Evolutionary conservation across 2,797 vertebrate species (phyloP).

Genomic region (Sylvilagus floridanus): DNA sequence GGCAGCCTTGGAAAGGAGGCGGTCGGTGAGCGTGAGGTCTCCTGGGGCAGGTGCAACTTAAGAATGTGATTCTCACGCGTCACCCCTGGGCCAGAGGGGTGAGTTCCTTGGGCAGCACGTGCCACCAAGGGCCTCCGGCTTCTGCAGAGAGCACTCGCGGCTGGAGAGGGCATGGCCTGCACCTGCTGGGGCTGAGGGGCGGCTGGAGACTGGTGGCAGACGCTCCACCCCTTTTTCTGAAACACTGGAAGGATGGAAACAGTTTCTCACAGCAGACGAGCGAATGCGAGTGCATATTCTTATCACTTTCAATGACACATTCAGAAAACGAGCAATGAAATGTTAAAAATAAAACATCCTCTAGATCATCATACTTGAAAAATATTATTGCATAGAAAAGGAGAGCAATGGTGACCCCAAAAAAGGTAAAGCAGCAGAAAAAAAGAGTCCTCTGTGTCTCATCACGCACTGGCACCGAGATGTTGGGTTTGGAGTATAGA

Average conservation of each 20-base stretch:
- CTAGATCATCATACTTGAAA: conserved; percentile 87
- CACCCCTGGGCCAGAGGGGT: conserved; percentile 69
- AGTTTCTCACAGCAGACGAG: conserved; percentile 74
- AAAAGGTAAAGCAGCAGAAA: conserved; percentile 74
- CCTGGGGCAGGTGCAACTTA: conserved; percentile 14
- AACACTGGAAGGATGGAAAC: conserved; percentile 58
- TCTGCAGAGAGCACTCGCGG: conserved; percentile 78
- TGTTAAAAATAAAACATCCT: conserved; percentile 77
- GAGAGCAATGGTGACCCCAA: conserved; percentile 76
- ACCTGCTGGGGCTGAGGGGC: not conserved
- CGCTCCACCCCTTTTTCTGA: conserved; percentile 68
- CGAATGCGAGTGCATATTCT: conserved; percentile 76
- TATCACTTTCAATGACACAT: conserved; percentile 81
- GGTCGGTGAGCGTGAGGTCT: conserved; percentile 53
- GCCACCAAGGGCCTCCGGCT: conserved; percentile 79
- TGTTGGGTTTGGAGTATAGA: conserved; percentile 73
- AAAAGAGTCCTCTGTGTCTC: conserved; percentile 61
- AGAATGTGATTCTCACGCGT: not conserved
- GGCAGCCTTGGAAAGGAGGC: conserved; percentile 73
- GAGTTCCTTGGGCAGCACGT: conserved; percentile 70
- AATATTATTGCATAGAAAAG: conserved; percentile 77
- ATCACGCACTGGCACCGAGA: conserved; percentile 65
- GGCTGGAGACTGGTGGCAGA: conserved; percentile 60
- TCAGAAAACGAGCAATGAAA: conserved; percentile 80
- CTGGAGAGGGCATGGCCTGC: conserved; percentile 63